Conservation (phyloP, 2,797 vertebrate genomes). For the Takifugu ocellatus region DNA sequence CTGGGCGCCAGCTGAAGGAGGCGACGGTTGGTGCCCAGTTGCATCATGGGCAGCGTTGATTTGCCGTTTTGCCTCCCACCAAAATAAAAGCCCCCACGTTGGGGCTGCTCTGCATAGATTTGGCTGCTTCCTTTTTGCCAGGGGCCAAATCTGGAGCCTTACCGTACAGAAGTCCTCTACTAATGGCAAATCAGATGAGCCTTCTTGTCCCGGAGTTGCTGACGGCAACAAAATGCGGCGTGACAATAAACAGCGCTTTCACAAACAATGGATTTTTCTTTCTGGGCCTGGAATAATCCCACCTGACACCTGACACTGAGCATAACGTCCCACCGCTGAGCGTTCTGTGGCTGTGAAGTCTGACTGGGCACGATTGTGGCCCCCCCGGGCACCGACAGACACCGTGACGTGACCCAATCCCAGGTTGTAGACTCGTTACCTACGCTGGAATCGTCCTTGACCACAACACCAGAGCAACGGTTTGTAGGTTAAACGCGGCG, state of each 20-base stretch:
- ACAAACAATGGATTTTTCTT: slow-evolving; percentile 63
- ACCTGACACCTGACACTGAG: slow-evolving; percentile 74
- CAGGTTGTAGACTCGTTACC: slow-evolving; percentile 31
- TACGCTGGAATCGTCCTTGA: slow-evolving; percentile 25
- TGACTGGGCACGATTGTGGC: slow-evolving; percentile 37
- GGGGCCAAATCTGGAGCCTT: background rate
- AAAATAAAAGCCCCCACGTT: slow-evolving; percentile 2
- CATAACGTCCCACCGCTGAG: slow-evolving; percentile 60
- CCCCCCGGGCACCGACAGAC: slow-evolving; percentile 35
- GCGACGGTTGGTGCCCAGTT: slow-evolving; percentile 35
- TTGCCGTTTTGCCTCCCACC: background rate
- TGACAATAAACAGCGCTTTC: slow-evolving; percentile 69
- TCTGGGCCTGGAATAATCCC: slow-evolving; percentile 53
- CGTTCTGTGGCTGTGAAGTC: slow-evolving; percentile 48
- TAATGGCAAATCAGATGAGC: slow-evolving; percentile 38
- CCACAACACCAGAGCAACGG: slow-evolving; percentile 15
- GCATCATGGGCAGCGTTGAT: slow-evolving; percentile 19
- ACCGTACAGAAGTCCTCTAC: slow-evolving; percentile 23
- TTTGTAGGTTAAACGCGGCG: slow-evolving; percentile 29
- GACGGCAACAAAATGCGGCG: slow-evolving; percentile 56
- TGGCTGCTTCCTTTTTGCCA: slow-evolving; percentile 1
- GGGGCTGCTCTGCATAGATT: background rate
- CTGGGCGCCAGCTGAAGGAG: too few species aligned
- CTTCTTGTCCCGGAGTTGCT: slow-evolving; percentile 60
- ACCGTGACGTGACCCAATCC: slow-evolving; percentile 32